Percentiles rank a stretch among this genome's conserved stretches.
phyloP scores from a whole-genome alignment of 2,888 invertebrate genomes.

The Phymatocera aterrima region DNA sequence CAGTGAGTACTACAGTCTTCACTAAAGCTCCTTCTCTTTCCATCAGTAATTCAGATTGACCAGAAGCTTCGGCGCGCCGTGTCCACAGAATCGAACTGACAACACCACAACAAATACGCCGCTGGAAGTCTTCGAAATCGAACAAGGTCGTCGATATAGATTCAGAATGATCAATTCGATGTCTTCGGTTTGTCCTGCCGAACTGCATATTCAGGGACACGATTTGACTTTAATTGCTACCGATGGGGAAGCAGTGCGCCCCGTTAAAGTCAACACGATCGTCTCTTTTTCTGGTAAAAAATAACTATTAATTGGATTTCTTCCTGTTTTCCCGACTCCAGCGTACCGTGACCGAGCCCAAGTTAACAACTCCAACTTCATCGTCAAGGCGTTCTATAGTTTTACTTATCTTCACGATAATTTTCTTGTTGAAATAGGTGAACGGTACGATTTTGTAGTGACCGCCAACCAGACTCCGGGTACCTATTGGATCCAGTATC shows the following conservation, averaged over 20 bases:
- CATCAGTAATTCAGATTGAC: background rate
- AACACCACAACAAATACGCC: conserved; percentile 40
- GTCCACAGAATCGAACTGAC: conserved; percentile 41
- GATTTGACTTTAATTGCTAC: conserved; percentile 75
- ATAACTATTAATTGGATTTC: background rate
- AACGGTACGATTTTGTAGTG: conserved; percentile 80
- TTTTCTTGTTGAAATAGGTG: conserved; percentile 74
- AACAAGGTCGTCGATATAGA: conserved; percentile 75
- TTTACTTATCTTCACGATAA: background rate
- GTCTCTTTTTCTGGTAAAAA: conserved; percentile 75
- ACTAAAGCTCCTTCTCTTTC: background rate
- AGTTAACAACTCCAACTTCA: background rate
- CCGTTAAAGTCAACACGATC: conserved; percentile 69
- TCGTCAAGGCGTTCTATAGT: too few relatives aligned
- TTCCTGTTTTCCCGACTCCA: background rate
- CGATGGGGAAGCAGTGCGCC: conserved; percentile 76
- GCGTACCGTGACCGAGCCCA: too few relatives aligned
- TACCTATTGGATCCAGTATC: conserved; percentile 77
- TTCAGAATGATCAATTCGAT: conserved; percentile 77
- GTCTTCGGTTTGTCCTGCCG: conserved; percentile 76
- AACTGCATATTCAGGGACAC: conserved; percentile 75
- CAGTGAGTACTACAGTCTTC: conserved; percentile 53
- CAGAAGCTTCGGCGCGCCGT: background rate
- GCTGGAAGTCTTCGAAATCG: conserved; percentile 60
- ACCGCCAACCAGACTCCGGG: conserved; percentile 72